phyloP scores from a whole-genome alignment of 92 coral and sea anemone species.

The Diadumene lineata region DNA sequence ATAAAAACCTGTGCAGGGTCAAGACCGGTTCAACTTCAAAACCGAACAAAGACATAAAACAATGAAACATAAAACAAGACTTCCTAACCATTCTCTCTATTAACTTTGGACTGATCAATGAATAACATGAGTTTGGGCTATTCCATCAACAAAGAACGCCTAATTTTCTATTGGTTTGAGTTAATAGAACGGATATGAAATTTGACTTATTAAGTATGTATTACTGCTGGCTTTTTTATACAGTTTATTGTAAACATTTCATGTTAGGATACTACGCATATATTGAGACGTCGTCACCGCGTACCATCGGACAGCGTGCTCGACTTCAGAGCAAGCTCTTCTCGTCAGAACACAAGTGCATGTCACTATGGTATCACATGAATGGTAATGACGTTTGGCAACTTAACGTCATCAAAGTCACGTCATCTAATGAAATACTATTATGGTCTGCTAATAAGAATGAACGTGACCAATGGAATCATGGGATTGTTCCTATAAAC shows the following conservation, averaged over 20 bases:
- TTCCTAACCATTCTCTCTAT: too few species aligned
- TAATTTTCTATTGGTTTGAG: too few species aligned
- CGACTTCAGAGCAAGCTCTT: slow-evolving; percentile 6
- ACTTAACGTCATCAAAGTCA: slow-evolving; percentile 5
- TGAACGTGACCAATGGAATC: slow-evolving; percentile 3
- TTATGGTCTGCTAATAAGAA: slow-evolving; percentile 7
- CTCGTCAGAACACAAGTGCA: neutral
- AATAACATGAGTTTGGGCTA: too few species aligned
- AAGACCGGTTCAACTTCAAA: too few species aligned
- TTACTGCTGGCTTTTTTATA: too few species aligned
- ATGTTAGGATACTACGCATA: slow-evolving; percentile 9
- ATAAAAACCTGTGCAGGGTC: too few species aligned
- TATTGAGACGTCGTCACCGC: slow-evolving; percentile 17
- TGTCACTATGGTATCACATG: slow-evolving; percentile 23
- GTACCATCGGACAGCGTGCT: slow-evolving; percentile 23
- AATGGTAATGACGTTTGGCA: slow-evolving; percentile 18
- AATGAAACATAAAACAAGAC: too few species aligned
- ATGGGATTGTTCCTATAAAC: slow-evolving; percentile 1
- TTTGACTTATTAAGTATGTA: too few species aligned
- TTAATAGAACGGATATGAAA: too few species aligned
- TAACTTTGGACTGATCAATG: too few species aligned
- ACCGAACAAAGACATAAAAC: too few species aligned
- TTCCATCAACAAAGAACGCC: too few species aligned
- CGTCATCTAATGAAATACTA: slow-evolving; percentile 14
- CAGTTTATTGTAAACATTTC: neutral